Conservation (phyloP, 30 jellyfish, hydroid and myxozoan species). For the Aurelia sp. region DNA sequence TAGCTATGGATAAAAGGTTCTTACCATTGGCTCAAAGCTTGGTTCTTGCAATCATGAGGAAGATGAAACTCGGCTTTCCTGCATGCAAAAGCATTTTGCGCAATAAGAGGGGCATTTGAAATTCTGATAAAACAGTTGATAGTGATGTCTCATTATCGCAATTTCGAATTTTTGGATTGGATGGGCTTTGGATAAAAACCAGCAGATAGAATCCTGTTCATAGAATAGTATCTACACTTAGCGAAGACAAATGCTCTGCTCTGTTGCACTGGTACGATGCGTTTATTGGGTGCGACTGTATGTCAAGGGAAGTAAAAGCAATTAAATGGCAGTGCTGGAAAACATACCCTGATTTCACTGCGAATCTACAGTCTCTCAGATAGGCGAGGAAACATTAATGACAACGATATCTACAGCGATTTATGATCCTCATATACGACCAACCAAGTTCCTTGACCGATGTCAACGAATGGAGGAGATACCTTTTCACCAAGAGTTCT, state of each 20-base stretch:
- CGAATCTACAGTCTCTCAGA: not conserved
- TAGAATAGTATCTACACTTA: conserved; percentile 8
- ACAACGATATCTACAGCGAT: conserved; percentile 30
- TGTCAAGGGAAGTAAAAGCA: conserved; percentile 26
- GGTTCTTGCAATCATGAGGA: no score
- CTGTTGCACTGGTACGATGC: not conserved
- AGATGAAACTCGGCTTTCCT: not conserved
- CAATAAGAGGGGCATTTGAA: conserved; percentile 8
- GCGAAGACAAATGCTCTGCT: conserved; percentile 23
- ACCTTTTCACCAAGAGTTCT: not conserved
- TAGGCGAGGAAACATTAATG: not conserved
- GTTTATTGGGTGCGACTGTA: conserved; percentile 19
- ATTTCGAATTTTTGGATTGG: conserved; percentile 35
- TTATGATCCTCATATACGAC: conserved; percentile 53
- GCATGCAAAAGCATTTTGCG: conserved; percentile 7
- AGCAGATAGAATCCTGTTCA: conserved; percentile 36
- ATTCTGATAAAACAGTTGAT: conserved; percentile 29
- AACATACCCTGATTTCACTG: conserved; percentile 33
- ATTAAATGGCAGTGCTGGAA: conserved; percentile 47
- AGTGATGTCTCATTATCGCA: conserved; percentile 51
- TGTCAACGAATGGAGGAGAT: conserved; percentile 43
- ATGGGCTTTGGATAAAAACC: conserved; percentile 61
- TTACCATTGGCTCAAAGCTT: not conserved
- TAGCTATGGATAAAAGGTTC: conserved; percentile 25
- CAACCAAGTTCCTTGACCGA: conserved; percentile 18